Evolutionary conservation across 2,797 vertebrate species (phyloP).

Genomic region (Erethizon dorsatum): DNA sequence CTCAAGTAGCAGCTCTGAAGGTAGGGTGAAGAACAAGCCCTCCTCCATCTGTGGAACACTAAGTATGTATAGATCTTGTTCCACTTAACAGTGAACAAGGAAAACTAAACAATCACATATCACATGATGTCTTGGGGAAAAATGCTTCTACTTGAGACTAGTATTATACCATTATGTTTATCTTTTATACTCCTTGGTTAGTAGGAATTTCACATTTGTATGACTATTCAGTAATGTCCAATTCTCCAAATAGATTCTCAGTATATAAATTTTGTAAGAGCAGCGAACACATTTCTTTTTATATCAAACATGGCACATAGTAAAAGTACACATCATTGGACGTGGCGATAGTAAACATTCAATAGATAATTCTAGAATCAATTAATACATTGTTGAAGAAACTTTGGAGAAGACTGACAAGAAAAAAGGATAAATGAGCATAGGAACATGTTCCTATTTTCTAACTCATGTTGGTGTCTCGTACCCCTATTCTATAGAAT

Average conservation of each 20-base stretch:
- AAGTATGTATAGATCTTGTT: not conserved
- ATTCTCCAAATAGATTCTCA: not conserved
- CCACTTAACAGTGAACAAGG: not conserved
- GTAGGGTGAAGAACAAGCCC: not conserved
- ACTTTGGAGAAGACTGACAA: not conserved
- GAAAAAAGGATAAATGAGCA: not conserved
- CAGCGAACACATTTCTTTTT: not conserved
- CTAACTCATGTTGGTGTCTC: not conserved
- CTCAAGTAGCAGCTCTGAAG: not conserved
- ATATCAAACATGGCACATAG: not conserved
- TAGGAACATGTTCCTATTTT: not conserved
- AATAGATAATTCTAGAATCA: not conserved
- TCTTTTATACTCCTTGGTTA: not conserved
- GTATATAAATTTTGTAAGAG: not conserved
- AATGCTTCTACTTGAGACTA: not conserved
- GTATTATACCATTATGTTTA: not conserved
- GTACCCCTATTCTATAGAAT: not conserved
- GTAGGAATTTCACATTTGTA: not conserved
- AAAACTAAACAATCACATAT: not conserved
- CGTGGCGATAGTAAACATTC: not conserved
- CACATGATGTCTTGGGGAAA: not conserved
- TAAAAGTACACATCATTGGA: not conserved
- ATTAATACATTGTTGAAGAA: not conserved
- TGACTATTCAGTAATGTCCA: not conserved
- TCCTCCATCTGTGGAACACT: not conserved